Base-by-base conservation (phyloP, 2,113 vertebrate genomes). In the Mandrillus leucophaeus region DNA sequence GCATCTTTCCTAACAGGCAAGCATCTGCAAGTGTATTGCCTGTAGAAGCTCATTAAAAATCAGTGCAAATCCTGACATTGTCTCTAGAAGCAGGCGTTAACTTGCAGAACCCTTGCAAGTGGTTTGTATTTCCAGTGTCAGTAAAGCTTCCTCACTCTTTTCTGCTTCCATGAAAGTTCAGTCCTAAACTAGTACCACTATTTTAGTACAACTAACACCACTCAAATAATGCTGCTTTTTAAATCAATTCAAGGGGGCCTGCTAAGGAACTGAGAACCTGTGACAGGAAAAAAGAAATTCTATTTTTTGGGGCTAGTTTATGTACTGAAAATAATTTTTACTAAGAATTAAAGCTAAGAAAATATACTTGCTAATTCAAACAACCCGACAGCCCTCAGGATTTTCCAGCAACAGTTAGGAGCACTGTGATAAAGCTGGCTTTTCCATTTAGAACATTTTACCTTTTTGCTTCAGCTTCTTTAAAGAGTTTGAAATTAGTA, bases 11-110 rank as follows among this genome's bases (percentile, higher is more conserved):
- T 61, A 48, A 93, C 87, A 70, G 90, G 81, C 95, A 96, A 75
- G 90, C 76, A 38, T 95, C 68, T 96, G 92, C 96, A 90, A 89
- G 93, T 78, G 57, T 73, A 95, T 92, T 35, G 87, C 88, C 40
- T 73, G 80, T 73, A 57, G 94, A 97, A 85, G 92, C 95, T 96
- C 91, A 92, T 98, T 97, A 95, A 96, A 97, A 97, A 84, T 80
- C 96, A 78, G 83, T 25, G 45, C 68, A 72, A 83, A 82, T 82
- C 92, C 79, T 55, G 57, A 82, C 52, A 80, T 16, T 35, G 23
- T 75, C 40, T 85, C 16, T 8, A 83, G 59, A 90, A 96, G 64
- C 96, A 96, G 87, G 96, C 66, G 52, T 52, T 9, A 16, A 78
- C 96, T 95, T 98, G 87, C 85, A 80, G 95, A 81, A 57, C 10